Conservation (phyloP, 2,113 vertebrate genomes). For the Oceanites oceanicus region DNA sequence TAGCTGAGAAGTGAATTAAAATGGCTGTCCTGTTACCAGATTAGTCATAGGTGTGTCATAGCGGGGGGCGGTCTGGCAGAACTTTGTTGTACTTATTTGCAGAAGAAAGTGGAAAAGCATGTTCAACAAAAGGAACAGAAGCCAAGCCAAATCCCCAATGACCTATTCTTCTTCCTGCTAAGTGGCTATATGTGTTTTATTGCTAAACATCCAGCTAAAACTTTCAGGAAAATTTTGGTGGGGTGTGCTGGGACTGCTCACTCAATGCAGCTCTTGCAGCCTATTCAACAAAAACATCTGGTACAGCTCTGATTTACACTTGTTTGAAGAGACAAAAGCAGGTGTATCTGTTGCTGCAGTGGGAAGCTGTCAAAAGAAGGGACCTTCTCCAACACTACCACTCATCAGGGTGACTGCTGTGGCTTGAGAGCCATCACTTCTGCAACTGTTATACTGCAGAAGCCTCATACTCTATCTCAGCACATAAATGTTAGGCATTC, state of each 20-base stretch:
- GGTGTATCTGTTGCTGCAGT: neutral
- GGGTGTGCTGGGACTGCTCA: slow-evolving; percentile 16
- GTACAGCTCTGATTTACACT: slow-evolving; percentile 37
- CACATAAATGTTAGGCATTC: neutral
- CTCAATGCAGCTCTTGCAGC: neutral
- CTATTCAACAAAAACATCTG: slow-evolving; percentile 49
- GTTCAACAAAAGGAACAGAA: slow-evolving; percentile 28
- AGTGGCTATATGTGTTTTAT: slow-evolving; percentile 34
- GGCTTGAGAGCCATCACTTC: neutral
- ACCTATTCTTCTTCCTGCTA: slow-evolving; percentile 19
- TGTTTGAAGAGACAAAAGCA: slow-evolving; percentile 29
- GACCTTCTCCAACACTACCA: neutral
- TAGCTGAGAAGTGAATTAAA: neutral
- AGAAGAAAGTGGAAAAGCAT: slow-evolving; percentile 30
- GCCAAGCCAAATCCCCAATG: neutral
- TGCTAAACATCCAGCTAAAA: slow-evolving; percentile 28
- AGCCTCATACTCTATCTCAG: neutral
- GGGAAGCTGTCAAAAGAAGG: neutral
- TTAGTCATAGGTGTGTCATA: neutral
- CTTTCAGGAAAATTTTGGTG: slow-evolving; percentile 22
- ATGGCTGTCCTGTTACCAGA: neutral
- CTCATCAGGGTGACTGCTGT: neutral
- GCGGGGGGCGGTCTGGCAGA: neutral
- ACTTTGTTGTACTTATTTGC: neutral
- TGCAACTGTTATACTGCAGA: neutral